Evolutionary conservation across 1,140 invertebrate genomes (phyloP).

Genomic region (Telenomus remus): DNA sequence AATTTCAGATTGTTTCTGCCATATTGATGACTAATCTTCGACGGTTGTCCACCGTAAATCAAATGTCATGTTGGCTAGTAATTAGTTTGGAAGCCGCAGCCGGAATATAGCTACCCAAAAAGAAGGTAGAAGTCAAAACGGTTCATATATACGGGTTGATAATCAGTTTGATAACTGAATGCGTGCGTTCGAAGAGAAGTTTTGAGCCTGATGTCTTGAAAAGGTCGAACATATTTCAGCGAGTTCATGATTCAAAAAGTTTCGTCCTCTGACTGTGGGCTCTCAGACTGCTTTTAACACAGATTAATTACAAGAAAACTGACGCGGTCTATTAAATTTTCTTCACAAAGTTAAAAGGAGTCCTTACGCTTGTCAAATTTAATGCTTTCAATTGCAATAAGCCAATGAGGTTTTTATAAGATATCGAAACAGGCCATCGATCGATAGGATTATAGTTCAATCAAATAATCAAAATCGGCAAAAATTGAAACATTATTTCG

Average conservation of each 20-base stretch:
- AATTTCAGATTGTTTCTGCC: background rate
- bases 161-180: conserved; percentile 35
- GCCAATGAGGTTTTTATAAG: conserved; percentile 43
- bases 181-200: conserved; percentile 7
- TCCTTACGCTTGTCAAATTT: background rate
- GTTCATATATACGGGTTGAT: conserved; percentile 49
- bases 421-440: conserved; percentile 37
- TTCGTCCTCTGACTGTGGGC: too few species aligned
- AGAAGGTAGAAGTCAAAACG: conserved; percentile 32
- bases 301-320: conserved; percentile 23
- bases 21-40: conserved; percentile 35
- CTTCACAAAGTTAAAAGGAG: background rate
- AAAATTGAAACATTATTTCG: too few species aligned
- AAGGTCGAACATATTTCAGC: conserved; percentile 17
- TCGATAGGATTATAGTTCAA: background rate
- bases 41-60: conserved; percentile 34
- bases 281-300: conserved; percentile 2
- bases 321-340: conserved; percentile 13
- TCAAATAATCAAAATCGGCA: too few species aligned
- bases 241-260: too few species aligned
- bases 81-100: conserved; percentile 50
- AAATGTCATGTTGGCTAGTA: conserved; percentile 42
- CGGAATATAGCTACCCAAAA: conserved; percentile 35
- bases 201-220: conserved; percentile 20
- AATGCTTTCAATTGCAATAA: conserved; percentile 37